Percentiles rank a stretch among this genome's conserved stretches.
These are phyloP conservation scores for Drosophila serrata DNA, from an alignment of 1,140 invertebrate genomes.

Conservation along the genomic window DNA sequence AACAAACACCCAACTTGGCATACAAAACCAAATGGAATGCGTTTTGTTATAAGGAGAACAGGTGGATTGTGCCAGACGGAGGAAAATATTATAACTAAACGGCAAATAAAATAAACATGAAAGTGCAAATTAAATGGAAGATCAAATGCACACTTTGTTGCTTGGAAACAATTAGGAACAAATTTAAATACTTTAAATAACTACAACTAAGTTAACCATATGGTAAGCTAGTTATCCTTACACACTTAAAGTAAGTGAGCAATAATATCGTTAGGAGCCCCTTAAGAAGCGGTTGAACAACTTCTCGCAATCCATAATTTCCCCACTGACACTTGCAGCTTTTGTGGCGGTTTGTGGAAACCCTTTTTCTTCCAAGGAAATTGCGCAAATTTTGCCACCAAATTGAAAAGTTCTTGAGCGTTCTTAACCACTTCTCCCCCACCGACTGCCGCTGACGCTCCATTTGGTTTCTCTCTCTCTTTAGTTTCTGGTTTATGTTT, in stretches of 20 bases:
- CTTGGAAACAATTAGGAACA: not conserved
- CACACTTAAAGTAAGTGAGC: conserved; percentile 10
- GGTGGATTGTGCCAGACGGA: conserved; percentile 29
- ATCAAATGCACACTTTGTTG: conserved; percentile 13
- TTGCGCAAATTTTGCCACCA: conserved; percentile 68
- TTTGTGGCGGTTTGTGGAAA: not conserved
- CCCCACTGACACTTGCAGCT: conserved; percentile 54
- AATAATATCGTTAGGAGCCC: conserved; percentile 6
- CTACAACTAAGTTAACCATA: not conserved
- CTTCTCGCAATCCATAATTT: conserved; percentile 72
- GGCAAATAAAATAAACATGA: conserved; percentile 62
- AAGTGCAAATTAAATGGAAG: conserved; percentile 34
- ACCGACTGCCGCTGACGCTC: conserved; percentile 17
- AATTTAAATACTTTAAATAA: not conserved
- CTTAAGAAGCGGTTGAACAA: conserved; percentile 23
- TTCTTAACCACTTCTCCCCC: conserved; percentile 22
- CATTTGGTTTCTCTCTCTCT: conserved; percentile 27
- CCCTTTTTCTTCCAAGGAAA: conserved; percentile 46
- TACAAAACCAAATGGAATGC: conserved; percentile 21
- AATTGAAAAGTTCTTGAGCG: conserved; percentile 75
- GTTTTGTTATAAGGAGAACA: conserved; percentile 17
- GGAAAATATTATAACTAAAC: conserved; percentile 34
- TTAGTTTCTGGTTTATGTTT: conserved; percentile 55
- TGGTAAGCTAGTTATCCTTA: not conserved
- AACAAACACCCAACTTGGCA: conserved; percentile 24